A percentile compares a stretch with the other conserved stretches of the same genome.
Evolutionary conservation across 2,797 vertebrate species (phyloP).

Genomic region (Hozukius guyotensis): DNA sequence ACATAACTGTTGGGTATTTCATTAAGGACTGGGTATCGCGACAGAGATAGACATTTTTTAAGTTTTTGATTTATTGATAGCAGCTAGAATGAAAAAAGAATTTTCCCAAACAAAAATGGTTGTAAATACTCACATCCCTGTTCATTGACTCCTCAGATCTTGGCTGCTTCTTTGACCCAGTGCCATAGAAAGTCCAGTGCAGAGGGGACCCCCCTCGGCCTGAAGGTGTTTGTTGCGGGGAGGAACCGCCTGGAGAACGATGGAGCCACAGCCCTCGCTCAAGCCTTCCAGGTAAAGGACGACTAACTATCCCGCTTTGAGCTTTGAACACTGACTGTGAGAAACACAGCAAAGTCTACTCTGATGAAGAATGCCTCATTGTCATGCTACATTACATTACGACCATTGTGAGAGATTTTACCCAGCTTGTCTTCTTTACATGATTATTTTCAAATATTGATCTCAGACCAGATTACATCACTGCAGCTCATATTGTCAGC

Average conservation of each 20-base stretch:
- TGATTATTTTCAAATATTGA: neutral
- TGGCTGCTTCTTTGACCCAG: conserved; percentile 90
- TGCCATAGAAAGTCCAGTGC: conserved; percentile 88
- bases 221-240: conserved; percentile 95
- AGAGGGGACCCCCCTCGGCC: conserved; percentile 85
- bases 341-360: neutral
- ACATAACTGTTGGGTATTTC: too few relatives aligned
- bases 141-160: conserved; percentile 82
- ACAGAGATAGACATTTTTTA: neutral
- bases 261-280: conserved; percentile 93
- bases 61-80: neutral
- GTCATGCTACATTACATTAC: neutral
- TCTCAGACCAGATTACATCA: neutral
- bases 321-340: neutral
- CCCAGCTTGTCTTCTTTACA: neutral
- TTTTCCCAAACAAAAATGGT: neutral
- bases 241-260: conserved; percentile 98
- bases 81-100: neutral
- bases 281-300: conserved; percentile 90
- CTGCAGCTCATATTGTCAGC: neutral
- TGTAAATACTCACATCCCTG: neutral
- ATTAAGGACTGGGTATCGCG: neutral
- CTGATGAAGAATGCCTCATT: neutral
- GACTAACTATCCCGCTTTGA: neutral
- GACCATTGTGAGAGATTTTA: neutral